These are phyloP conservation scores for Hemiscyllium ocellatum DNA, from an alignment of 2,113 vertebrate genomes.

Conservation along the genomic window DNA sequence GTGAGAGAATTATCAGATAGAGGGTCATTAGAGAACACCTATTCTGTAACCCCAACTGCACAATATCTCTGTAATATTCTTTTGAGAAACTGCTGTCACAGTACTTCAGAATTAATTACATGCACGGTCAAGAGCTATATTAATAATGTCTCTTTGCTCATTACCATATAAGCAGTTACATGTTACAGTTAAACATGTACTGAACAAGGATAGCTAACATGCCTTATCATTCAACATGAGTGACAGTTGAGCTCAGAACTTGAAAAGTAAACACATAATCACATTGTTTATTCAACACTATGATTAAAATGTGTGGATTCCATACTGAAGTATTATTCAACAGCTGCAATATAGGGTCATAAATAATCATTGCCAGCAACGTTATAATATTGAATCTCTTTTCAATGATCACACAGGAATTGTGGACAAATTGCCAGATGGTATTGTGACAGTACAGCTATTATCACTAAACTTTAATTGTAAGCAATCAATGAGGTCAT, in stretches of 20 bases:
- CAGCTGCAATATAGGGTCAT: not conserved
- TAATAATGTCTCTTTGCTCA: not conserved
- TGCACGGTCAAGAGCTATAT: not conserved
- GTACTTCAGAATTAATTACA: not conserved
- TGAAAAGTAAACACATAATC: not conserved
- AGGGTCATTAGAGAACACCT: not conserved
- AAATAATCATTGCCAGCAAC: not conserved
- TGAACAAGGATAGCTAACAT: not conserved
- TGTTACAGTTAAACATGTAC: not conserved
- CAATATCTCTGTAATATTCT: not conserved
- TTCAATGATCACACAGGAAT: not conserved
- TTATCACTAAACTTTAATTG: constrained; percentile 14
- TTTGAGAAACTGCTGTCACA: not conserved
- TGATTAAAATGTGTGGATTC: not conserved
- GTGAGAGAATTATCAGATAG: not conserved
- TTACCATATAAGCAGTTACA: not conserved
- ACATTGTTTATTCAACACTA: not conserved
- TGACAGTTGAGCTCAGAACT: not conserved
- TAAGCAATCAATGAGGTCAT: constrained; percentile 19
- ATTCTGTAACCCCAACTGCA: no score
- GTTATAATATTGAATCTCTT: not conserved
- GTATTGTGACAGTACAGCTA: not conserved
- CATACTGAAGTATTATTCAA: not conserved
- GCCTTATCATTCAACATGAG: not conserved
- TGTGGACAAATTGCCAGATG: not conserved